Evolutionary conservation across 53 echinoderm and acorn worm genomes (phyloP), one percentile per base, ranked within the genome.

Genomic region (Henricia sp.): DNA sequence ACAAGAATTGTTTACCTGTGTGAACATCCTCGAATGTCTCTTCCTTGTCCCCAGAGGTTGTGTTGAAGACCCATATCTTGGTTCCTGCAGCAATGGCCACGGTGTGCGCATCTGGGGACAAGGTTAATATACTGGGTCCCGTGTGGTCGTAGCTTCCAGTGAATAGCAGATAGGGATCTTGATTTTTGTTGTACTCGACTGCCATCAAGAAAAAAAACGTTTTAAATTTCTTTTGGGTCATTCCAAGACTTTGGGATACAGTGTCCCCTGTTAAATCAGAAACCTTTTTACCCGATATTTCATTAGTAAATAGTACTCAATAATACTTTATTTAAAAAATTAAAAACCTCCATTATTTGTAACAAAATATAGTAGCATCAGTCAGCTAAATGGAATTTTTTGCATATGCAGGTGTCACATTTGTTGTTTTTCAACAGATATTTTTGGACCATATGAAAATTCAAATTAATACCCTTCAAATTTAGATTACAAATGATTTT

Each of bases 101-200:
- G 11, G 92, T 78, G 50, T 89, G 88, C 1, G 87, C 90, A 75
- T 96, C 97, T 32, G 92, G 60, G 26, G 94, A 89, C 39, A 96
- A 70, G 67, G 91, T 84, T 8, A 96, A 89, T 8, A 88, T 77
- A 55, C 93, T 86, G 10, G 94, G 97, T 46, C 92, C 94, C 4
- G 76, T 67, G 88, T 92, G 92, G 68, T 89, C 77, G 51, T 90
- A 94, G 30, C 50, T 85, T 38, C 97, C 97, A 2, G 97, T 96
- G 55, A 83, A 86, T 2, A 96, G 72, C 1, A 96, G 88, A 56
- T 96, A 94, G 0, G 97, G 97, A 40, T 96, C 97, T 60, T 96
- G 97, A 37, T 96, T 92, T 69, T 96, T 96, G 71, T 78, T 76
- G 62, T 90, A 96, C 64, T 96, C 97, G 40, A 96, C 97, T 96